Conservation (phyloP, 2,113 vertebrate genomes). For the Ramphastos sulfuratus region DNA sequence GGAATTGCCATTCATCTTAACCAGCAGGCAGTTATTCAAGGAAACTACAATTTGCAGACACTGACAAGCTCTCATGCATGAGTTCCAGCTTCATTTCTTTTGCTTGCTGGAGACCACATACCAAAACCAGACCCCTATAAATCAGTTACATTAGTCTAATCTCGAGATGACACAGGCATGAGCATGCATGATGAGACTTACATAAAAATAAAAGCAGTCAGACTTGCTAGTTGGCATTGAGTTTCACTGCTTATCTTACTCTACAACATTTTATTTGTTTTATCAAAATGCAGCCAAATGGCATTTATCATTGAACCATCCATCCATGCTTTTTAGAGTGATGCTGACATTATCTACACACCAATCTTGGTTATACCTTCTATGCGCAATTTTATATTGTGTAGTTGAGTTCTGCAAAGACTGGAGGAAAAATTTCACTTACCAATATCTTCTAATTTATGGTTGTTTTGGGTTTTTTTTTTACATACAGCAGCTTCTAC, state of each 20-base stretch:
- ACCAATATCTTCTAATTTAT: neutral
- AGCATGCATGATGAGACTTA: neutral
- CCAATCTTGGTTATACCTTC: neutral
- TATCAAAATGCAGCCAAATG: neutral
- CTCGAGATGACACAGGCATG: neutral
- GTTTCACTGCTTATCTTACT: neutral
- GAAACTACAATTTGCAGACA: constrained; percentile 56
- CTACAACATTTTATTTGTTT: neutral
- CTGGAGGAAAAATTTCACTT: neutral
- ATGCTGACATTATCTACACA: neutral
- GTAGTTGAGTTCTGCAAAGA: neutral
- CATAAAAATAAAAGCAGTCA: neutral
- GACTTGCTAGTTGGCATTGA: neutral
- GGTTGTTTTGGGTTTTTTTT: neutral
- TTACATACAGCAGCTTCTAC: neutral
- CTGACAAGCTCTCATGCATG: constrained; percentile 53
- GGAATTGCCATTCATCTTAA: constrained; percentile 65
- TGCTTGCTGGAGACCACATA: constrained; percentile 31
- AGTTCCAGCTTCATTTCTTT: constrained; percentile 60
- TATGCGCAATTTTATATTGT: neutral
- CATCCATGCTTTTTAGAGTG: neutral
- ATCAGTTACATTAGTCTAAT: constrained; percentile 28
- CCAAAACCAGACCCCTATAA: constrained; percentile 21
- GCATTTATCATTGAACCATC: neutral
- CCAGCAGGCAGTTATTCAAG: constrained; percentile 59